Conservation (phyloP, 2,888 invertebrate species). For the Hypselothyrea guttata region DNA sequence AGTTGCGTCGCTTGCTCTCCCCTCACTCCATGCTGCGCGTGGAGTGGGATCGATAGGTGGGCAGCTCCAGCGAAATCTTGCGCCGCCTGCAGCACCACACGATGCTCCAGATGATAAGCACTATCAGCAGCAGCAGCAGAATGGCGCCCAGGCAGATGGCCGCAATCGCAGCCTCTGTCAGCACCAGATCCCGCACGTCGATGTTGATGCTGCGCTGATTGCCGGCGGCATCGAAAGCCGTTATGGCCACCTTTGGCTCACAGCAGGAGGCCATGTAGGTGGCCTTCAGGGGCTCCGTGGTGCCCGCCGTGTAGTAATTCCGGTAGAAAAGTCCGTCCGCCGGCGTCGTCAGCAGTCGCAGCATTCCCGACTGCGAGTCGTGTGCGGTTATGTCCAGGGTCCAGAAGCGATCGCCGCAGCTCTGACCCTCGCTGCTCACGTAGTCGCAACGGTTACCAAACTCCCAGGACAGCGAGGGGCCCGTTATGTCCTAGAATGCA, state of each 20-base stretch:
- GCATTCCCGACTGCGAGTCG: slow-evolving; percentile 86
- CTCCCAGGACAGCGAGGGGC: slow-evolving; percentile 85
- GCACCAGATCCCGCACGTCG: slow-evolving; percentile 84
- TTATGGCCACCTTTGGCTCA: slow-evolving; percentile 86
- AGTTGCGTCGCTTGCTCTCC: slow-evolving; percentile 22
- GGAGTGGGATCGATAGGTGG: slow-evolving; percentile 83
- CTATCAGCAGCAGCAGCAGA: slow-evolving; percentile 85
- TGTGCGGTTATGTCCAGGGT: slow-evolving; percentile 87
- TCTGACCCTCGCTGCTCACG: slow-evolving; percentile 81
- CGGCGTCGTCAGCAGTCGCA: slow-evolving; percentile 85
- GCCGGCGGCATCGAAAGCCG: slow-evolving; percentile 87
- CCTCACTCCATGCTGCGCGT: slow-evolving; percentile 79
- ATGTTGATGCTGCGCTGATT: slow-evolving; percentile 86
- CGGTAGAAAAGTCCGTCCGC: slow-evolving; percentile 85
- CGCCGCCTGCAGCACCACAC: slow-evolving; percentile 85
- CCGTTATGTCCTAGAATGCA: slow-evolving; percentile 82
- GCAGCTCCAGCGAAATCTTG: slow-evolving; percentile 85
- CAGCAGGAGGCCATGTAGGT: slow-evolving; percentile 89
- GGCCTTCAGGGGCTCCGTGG: slow-evolving; percentile 86
- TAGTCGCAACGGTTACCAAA: slow-evolving; percentile 86
- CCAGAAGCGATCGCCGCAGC: slow-evolving; percentile 87
- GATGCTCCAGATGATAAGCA: slow-evolving; percentile 84
- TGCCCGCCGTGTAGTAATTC: slow-evolving; percentile 86
- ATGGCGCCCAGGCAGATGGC: slow-evolving; percentile 88
- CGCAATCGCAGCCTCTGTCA: slow-evolving; percentile 84